Base-by-base conservation (phyloP, 2,113 vertebrate genomes). In the Bostrychus sinensis region DNA sequence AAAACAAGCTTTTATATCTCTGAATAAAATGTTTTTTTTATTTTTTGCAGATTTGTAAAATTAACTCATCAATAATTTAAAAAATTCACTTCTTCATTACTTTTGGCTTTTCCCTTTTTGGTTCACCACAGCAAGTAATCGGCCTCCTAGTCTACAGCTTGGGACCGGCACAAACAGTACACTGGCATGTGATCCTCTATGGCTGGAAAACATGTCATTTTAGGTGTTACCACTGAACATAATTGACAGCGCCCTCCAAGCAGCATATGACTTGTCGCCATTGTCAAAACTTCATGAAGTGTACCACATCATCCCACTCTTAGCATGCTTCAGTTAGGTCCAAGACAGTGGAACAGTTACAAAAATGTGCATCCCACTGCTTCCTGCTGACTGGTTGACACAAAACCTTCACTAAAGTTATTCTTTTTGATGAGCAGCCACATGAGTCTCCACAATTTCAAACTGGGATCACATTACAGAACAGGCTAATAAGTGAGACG, bases 401-500 rank as follows among this genome's bases (percentile, higher is more conserved):
- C 42, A 42, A 34, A 34, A 14, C 5, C 5, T 39, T 39, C 13
- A 14, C 38, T 39, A 5, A 41, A 17, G 38, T 43, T 20, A 43
- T 43, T 20, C 20, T 43, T 43, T n/a, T 20, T 20, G 17, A 43
- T 10, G 42, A 43, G 42, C 42, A 11, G 19, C 19, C 20, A 46
- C 43, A 6, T n/a, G n/a, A n/a, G 32, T 34, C 32, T 10, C 11
- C 11, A 8, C 19, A 11, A 17, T 56, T 45, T 36, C 57, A 56
- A 70, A 73, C 48, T 58, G 57, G 62, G 74, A 85, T 81, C 72
- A 66, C 57, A 70, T 81, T 70, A 81, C 77, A 68, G 42, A 56
- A 37, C n/a, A n/a, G 38, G 54, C 3, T 0, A 16, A n/a, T n/a
- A n/a, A n/a, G n/a, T n/a, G n/a, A n/a, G n/a, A n/a, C 1, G 13